A percentile compares a stretch with the other conserved stretches of the same genome.
phyloP scores from a whole-genome alignment of 1,140 invertebrate genomes.

The Megalopta genalis region DNA sequence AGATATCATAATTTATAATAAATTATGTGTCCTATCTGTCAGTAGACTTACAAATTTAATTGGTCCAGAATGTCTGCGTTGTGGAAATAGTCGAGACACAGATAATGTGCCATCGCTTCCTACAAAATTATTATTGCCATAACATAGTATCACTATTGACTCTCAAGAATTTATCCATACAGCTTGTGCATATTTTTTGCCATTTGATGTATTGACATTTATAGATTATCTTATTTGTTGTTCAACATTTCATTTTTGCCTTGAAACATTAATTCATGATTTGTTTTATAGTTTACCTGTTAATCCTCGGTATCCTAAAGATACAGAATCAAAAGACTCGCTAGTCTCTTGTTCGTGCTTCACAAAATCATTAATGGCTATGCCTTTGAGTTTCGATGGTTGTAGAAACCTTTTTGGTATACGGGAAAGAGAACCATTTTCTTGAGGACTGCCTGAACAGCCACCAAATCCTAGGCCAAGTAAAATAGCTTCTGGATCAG shows the following conservation, averaged over 20 bases:
- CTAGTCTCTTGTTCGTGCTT: slow-evolving; percentile 82
- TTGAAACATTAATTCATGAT: not conserved
- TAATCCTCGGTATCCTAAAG: slow-evolving; percentile 83
- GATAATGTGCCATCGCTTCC: slow-evolving; percentile 76
- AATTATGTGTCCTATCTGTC: slow-evolving; percentile 19
- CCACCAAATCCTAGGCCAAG: slow-evolving; percentile 85
- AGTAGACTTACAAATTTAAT: slow-evolving; percentile 78
- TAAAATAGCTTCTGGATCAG: slow-evolving; percentile 88
- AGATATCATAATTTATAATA: not conserved
- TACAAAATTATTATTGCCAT: slow-evolving; percentile 71
- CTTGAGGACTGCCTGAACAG: slow-evolving; percentile 64
- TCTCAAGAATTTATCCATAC: slow-evolving; percentile 16
- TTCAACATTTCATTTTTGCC: not conserved
- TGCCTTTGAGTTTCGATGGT: slow-evolving; percentile 83
- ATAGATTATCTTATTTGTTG: not conserved
- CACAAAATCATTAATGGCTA: slow-evolving; percentile 83
- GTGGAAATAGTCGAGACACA: slow-evolving; percentile 70
- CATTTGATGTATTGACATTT: not conserved
- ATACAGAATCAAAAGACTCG: slow-evolving; percentile 83
- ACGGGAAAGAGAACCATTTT: slow-evolving; percentile 82
- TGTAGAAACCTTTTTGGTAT: slow-evolving; percentile 86
- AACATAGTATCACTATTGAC: slow-evolving; percentile 17
- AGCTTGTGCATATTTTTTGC: not conserved
- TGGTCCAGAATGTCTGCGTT: slow-evolving; percentile 76
- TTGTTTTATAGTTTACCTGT: slow-evolving; percentile 77